Percentiles rank a stretch among this genome's conserved stretches.
Conservation (phyloP, 2,888 invertebrate species). For the Drosophila meridiana region DNA sequence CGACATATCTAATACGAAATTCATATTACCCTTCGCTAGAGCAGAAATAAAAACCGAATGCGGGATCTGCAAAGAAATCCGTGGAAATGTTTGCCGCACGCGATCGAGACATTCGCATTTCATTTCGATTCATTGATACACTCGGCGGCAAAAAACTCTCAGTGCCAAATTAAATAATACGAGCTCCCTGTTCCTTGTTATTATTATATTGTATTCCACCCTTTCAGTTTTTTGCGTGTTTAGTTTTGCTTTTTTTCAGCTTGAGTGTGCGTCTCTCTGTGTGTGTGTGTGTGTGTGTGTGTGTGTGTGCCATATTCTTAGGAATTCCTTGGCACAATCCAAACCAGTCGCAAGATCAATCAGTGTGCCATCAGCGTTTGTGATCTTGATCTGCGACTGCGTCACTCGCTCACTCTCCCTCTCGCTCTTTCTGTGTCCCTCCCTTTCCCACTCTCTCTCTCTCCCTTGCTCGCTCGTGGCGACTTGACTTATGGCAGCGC, state of each 20-base stretch:
- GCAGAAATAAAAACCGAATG: not conserved
- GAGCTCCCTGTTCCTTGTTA: slow-evolving; percentile 66
- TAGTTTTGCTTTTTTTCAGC: not conserved
- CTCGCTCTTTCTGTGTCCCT: not conserved
- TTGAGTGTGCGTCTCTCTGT: not conserved
- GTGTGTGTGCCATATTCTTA: slow-evolving; percentile 64
- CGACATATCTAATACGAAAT: not conserved
- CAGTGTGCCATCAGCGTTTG: slow-evolving; percentile 58
- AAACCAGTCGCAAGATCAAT: slow-evolving; percentile 75
- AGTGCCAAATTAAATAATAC: slow-evolving; percentile 79
- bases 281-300: slow-evolving; percentile 4
- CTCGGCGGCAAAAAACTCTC: slow-evolving; percentile 27
- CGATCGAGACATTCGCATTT: slow-evolving; percentile 75
- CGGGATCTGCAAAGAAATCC: slow-evolving; percentile 53
- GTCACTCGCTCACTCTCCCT: slow-evolving; percentile 15
- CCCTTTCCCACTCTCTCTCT: not conserved
- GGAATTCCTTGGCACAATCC: slow-evolving; percentile 70
- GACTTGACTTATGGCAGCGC: slow-evolving; percentile 36
- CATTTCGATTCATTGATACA: slow-evolving; percentile 78
- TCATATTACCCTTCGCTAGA: not conserved
- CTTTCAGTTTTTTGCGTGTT: slow-evolving; percentile 68
- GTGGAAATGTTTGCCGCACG: slow-evolving; percentile 74
- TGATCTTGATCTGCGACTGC: slow-evolving; percentile 40
- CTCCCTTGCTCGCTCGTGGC: slow-evolving; percentile 8
- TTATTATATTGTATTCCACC: slow-evolving; percentile 79